A percentile compares a stretch with the other conserved stretches of the same genome.
phyloP scores from a whole-genome alignment of 2,113 vertebrate genomes.

The Pelobates fuscus region DNA sequence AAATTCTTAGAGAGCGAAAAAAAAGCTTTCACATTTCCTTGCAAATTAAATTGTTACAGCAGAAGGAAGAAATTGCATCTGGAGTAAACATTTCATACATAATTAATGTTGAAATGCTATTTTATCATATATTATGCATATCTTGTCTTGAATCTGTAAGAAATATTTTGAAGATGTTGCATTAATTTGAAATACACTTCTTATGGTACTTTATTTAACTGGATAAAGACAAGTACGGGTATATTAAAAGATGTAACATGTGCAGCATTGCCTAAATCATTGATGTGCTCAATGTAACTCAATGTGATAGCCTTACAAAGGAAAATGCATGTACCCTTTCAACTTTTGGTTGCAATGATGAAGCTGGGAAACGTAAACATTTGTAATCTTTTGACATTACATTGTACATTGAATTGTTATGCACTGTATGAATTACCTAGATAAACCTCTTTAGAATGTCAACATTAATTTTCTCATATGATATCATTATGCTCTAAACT shows the following conservation, averaged over 20 bases:
- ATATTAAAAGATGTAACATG: slow-evolving; percentile 5
- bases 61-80: slow-evolving; percentile 16
- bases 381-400: too few species aligned
- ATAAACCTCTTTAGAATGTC: not conserved
- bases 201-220: not conserved
- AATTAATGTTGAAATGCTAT: slow-evolving; percentile 29
- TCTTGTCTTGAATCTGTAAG: slow-evolving; percentile 25
- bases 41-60: slow-evolving; percentile 34
- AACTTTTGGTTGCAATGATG: too few species aligned
- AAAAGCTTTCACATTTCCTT: slow-evolving; percentile 9
- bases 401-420: not conserved
- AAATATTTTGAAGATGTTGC: slow-evolving; percentile 26
- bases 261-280: too few species aligned
- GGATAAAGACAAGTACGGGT: slow-evolving; percentile 2
- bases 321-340: too few species aligned
- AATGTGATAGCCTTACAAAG: too few species aligned
- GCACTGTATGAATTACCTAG: not conserved
- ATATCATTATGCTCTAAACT: not conserved
- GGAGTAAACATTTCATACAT: slow-evolving; percentile 42
- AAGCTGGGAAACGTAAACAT: not conserved
- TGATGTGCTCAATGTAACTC: not conserved
- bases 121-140: slow-evolving; percentile 46
- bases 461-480: not conserved
- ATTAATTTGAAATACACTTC: slow-evolving; percentile 13
- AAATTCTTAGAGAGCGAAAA: not conserved